Evolutionary conservation across 2,113 vertebrate species (phyloP).

Genomic region (Myotis yumanensis): DNA sequence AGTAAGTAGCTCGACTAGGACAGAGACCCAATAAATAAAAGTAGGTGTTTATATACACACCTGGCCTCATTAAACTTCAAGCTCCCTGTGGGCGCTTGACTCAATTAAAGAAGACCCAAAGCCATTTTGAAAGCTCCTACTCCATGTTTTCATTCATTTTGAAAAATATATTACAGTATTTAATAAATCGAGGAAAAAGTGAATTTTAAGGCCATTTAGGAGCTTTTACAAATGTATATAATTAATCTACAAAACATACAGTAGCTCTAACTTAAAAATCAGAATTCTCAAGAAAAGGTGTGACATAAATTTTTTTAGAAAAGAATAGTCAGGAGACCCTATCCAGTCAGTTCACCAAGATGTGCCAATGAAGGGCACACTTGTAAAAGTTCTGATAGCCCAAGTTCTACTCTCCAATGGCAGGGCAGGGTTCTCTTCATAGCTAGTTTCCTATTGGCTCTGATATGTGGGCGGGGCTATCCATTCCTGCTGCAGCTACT

Average conservation of each 20-base stretch:
- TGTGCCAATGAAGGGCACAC: conserved; percentile 1
- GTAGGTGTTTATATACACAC: neutral
- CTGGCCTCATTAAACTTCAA: neutral
- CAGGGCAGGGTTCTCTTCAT: neutral
- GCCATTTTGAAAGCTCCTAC: neutral
- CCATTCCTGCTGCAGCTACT: neutral
- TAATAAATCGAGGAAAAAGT: neutral
- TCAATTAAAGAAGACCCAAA: neutral
- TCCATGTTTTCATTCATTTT: neutral
- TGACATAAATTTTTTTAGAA: neutral
- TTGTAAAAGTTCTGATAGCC: conserved; percentile 18
- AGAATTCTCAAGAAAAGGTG: conserved; percentile 31
- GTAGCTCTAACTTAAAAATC: neutral
- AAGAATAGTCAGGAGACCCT: conserved; percentile 49
- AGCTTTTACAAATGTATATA: conserved; percentile 29
- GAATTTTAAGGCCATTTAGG: conserved; percentile 11
- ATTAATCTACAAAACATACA: neutral
- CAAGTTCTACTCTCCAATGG: conserved; percentile 60
- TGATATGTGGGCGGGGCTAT: conserved; percentile 34
- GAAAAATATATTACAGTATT: neutral
- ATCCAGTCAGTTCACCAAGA: neutral
- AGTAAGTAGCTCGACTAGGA: neutral
- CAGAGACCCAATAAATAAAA: neutral
- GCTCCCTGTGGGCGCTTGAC: neutral
- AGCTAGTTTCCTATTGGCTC: conserved; percentile 51